These are phyloP conservation scores for Nixonia krombeini DNA, from an alignment of 1,140 invertebrate genomes.

Conservation along the genomic window DNA sequence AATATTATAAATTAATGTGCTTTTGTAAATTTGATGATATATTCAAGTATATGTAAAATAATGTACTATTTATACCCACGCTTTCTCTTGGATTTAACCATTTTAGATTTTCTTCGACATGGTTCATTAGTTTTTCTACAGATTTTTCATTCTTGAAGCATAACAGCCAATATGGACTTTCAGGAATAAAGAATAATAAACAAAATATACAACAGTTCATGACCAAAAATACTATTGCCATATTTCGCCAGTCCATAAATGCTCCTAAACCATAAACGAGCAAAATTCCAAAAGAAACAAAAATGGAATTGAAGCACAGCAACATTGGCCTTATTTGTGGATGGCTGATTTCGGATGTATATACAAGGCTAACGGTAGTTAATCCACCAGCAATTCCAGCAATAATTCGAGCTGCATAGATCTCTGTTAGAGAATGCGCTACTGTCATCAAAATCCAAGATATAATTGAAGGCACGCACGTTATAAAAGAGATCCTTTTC, in stretches of 20 bases:
- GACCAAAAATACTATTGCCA: conserved; percentile 66
- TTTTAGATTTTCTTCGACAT: conserved; percentile 62
- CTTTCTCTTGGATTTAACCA: conserved; percentile 63
- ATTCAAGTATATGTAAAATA: no score
- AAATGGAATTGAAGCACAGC: conserved; percentile 72
- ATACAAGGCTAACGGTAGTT: conserved; percentile 72
- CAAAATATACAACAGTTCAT: conserved; percentile 59
- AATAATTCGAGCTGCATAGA: conserved; percentile 71
- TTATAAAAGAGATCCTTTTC: conserved; percentile 72
- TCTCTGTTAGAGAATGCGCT: conserved; percentile 59
- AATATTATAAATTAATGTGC: neutral
- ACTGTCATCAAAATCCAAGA: conserved; percentile 74
- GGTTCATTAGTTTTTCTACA: conserved; percentile 52
- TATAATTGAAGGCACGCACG: conserved; percentile 72
- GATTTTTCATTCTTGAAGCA: conserved; percentile 60
- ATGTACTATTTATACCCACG: no score
- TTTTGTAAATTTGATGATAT: no score
- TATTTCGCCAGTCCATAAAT: conserved; percentile 68
- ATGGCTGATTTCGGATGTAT: conserved; percentile 74
- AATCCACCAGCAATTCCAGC: conserved; percentile 72
- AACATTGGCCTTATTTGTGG: conserved; percentile 71
- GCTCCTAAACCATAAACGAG: conserved; percentile 69
- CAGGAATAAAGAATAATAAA: conserved; percentile 69
- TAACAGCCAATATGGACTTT: conserved; percentile 75
- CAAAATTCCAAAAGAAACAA: conserved; percentile 74